Evolutionary conservation across 2,888 invertebrate genomes (phyloP).

Genomic region (Choristoneura rosaceana): DNA sequence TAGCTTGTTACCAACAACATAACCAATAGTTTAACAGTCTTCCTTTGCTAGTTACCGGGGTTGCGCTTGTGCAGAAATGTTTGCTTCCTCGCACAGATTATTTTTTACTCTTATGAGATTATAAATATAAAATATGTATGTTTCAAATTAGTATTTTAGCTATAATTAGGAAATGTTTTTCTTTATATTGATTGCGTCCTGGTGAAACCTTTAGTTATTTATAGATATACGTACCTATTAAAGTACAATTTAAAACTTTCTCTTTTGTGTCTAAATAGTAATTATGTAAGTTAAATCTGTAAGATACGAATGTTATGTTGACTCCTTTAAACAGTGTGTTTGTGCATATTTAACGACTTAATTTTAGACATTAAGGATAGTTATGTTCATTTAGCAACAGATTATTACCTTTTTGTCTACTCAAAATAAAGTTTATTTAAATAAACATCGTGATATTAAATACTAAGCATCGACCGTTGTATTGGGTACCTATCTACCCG

Average conservation of each 20-base stretch:
- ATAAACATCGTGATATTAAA: slow-evolving; percentile 72
- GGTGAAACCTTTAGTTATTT: background rate
- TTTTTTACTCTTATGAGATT: background rate
- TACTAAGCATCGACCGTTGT: slow-evolving; percentile 40
- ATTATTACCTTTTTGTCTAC: slow-evolving; percentile 19
- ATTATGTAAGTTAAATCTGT: background rate
- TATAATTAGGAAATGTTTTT: background rate
- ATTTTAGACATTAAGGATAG: slow-evolving; percentile 10
- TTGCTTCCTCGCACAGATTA: background rate
- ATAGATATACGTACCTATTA: background rate
- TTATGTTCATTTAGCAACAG: slow-evolving; percentile 24
- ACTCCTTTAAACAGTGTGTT: background rate
- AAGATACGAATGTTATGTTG: background rate
- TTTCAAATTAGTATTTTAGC: background rate
- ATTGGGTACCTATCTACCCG: slow-evolving; percentile 27
- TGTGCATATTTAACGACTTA: slow-evolving; percentile 6
- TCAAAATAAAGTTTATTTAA: slow-evolving; percentile 45
- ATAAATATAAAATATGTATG: background rate
- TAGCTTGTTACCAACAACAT: slow-evolving; percentile 67
- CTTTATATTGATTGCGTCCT: background rate
- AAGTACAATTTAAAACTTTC: background rate
- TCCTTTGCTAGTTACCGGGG: slow-evolving; percentile 72
- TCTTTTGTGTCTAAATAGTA: background rate
- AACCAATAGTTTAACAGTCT: slow-evolving; percentile 61
- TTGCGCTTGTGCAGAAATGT: background rate